Base-by-base conservation (phyloP, 23 tunicate genomes). In the Ascidia mentula region DNA sequence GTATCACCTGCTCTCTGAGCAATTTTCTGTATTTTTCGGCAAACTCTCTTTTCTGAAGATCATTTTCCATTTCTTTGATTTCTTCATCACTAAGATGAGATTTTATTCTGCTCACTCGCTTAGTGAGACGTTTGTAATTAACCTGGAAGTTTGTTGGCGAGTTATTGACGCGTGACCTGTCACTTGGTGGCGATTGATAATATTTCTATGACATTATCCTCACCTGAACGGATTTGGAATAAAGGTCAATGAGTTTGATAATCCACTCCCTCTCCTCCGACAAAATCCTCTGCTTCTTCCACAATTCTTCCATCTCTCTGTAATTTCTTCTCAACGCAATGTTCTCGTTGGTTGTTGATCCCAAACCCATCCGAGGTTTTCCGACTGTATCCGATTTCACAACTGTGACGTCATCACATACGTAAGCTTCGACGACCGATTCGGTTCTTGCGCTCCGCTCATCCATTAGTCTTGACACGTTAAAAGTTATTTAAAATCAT, bases 301-400 rank as follows among this genome's bases (percentile, higher is more conserved):
- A 78, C 60, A 90, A 46, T 69, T 80, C 36, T 69, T 90, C 96
- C 87, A 85, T 30, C 46, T 90, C 96, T n/a, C 89, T 53, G 60
- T 81, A 77, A 76, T 90, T 90, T 53, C 90, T 37, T 39, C 96
- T 38, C 33, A 90, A 75, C 9, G 96, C 96, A 20, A 90, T 90
- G 37, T 90, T 90, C 69, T 90, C 96, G 40, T 90, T 90, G 8
- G 89, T 87, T 34, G 96, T 90, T 15, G 96, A 90, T 26, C 96
- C 96, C 36, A 90, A 77, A 0, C 96, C 96, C 24, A 90, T 40
- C 31, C 96, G 90, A 71, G 96, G 89, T 59, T 90, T 90, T 74
- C 45, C 77, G 34, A 77, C 33, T 22, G n/a, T 35, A 36, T 77
- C 82, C 31, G 77, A 42, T 40, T 69, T 65, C 37, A 77, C 82